phyloP scores from a whole-genome alignment of 2,888 invertebrate species.

The Onchidella celtica region DNA sequence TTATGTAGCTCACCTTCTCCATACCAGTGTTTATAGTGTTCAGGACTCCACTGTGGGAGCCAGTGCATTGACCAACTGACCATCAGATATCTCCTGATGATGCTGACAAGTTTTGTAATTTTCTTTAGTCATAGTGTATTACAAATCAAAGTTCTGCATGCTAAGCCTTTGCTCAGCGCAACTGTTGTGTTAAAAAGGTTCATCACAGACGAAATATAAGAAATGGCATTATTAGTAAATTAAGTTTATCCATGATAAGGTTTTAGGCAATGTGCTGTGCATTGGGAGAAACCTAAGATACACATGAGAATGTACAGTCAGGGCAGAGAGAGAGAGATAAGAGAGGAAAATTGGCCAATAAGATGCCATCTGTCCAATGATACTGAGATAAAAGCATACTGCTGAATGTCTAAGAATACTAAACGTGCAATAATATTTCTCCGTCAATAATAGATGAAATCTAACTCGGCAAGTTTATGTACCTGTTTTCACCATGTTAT shows the following conservation, averaged over 20 bases:
- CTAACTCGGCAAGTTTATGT: too few relatives aligned
- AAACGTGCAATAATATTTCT: too few relatives aligned
- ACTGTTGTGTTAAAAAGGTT: background rate
- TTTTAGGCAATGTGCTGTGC: background rate
- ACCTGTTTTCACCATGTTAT: too few relatives aligned
- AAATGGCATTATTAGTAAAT: conserved; percentile 1
- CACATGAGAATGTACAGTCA: background rate
- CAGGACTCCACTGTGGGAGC: background rate
- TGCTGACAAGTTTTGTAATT: background rate
- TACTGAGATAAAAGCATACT: too few relatives aligned
- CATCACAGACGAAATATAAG: conserved; percentile 6
- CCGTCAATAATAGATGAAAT: too few relatives aligned
- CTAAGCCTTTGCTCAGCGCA: background rate
- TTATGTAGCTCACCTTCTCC: too few relatives aligned
- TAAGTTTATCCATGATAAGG: background rate
- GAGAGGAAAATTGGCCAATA: background rate
- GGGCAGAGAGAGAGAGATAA: background rate
- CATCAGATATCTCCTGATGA: background rate
- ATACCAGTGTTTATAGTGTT: too few relatives aligned
- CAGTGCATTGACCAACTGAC: background rate
- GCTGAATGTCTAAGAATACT: too few relatives aligned
- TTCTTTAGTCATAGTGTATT: background rate
- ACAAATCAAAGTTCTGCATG: background rate
- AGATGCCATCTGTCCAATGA: too few relatives aligned
- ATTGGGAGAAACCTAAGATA: background rate